Base-by-base conservation (phyloP, 2,113 vertebrate species). In the Nanorana parkeri region DNA sequence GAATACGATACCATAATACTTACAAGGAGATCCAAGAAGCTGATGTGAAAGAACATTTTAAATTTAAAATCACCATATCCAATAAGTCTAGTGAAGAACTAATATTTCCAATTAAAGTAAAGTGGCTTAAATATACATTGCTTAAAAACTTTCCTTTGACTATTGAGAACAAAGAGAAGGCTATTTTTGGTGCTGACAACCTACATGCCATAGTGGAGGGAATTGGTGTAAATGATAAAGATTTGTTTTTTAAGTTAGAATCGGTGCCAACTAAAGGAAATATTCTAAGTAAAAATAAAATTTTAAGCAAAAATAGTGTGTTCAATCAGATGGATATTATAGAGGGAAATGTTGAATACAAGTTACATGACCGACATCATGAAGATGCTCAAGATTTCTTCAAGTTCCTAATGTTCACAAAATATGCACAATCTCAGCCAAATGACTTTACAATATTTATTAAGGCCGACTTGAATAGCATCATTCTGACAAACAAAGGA, bases 251-350 rank as follows among this genome's bases (percentile, higher is more conserved):
- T 87, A 94, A 92, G 36, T 87, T 96, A 81, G 85, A 95, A 2
- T 93, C 92, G 28, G 80, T 91, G 29, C 94, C 96, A 68, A 91
- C 90, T 84, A 95, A 91, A 91, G 96, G 96, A 76, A 93, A 89
- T 51, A 82, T 98, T 80, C 72, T 96, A 28, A 89, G 96, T 23
- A 90, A 91, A 77, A 82, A 93, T n/a, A 77, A 88, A 24, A 76
- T 92, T 68, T 87, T 97, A 84, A 86, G 83, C 80, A 91, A 88
- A 84, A 92, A 93, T 84, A 94, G 94, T 2, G 83, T 92, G 55
- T 99, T 97, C 81, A 95, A 92, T 86, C 96, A 98, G 84, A 93
- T 85, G 84, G 87, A 96, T 74, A 73, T 97, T 80, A 90, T 85
- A 56, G 87, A 94, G 87, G 55, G 41, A 64, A 93, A 92, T 87